phyloP scores from a whole-genome alignment of 2,797 vertebrate genomes.

The Chiloscyllium punctatum region DNA sequence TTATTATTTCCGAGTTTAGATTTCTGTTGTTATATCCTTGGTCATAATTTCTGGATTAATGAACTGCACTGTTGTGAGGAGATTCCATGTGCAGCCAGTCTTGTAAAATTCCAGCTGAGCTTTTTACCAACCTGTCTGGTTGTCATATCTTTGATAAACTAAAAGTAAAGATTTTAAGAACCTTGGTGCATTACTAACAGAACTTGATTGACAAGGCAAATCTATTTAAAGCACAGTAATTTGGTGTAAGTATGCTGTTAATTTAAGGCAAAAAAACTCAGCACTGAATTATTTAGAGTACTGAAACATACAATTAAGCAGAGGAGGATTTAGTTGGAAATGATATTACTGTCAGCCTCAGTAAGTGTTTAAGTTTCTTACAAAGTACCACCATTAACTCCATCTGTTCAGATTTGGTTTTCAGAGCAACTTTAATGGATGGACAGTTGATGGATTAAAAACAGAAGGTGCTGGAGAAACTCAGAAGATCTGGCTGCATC shows the following conservation, averaged over 20 bases:
- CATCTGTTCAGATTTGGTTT: background rate
- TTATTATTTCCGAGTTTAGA: background rate
- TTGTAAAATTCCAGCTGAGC: background rate
- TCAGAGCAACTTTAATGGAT: background rate
- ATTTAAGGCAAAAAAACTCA: background rate
- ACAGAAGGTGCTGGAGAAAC: no score
- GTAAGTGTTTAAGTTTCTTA: background rate
- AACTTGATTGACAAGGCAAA: background rate
- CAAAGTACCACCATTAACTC: background rate
- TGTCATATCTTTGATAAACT: conserved; percentile 23
- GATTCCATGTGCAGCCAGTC: background rate
- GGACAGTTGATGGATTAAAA: no score
- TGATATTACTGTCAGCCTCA: background rate
- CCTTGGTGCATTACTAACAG: background rate
- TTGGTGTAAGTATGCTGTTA: background rate
- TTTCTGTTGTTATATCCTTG: background rate
- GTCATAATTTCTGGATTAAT: background rate
- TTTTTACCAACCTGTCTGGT: background rate
- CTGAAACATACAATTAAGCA: background rate
- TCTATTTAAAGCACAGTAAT: background rate
- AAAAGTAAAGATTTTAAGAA: conserved; percentile 18
- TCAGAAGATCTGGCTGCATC: no score
- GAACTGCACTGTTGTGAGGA: background rate
- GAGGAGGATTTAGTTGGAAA: background rate
- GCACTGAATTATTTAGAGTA: background rate